phyloP scores from a whole-genome alignment of 2,113 vertebrate species.

The Nothoprocta perdicaria region DNA sequence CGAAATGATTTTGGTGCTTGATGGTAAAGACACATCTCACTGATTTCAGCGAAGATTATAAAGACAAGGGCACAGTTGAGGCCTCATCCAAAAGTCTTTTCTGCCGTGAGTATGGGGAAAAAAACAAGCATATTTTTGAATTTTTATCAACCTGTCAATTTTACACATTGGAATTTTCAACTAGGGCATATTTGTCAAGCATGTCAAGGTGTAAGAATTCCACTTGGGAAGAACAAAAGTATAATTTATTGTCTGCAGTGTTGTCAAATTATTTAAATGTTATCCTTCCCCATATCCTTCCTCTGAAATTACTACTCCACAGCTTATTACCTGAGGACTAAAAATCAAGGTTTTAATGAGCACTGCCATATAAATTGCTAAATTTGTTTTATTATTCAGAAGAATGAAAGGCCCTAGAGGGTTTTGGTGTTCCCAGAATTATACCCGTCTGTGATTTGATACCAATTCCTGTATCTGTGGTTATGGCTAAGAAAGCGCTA shows the following conservation, averaged over 20 bases:
- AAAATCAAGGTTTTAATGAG: neutral
- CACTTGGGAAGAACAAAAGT: slow-evolving; percentile 39
- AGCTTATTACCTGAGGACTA: neutral
- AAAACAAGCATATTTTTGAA: neutral
- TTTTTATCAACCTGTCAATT: slow-evolving; percentile 33
- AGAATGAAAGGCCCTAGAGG: neutral
- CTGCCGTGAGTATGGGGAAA: neutral
- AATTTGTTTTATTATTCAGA: neutral
- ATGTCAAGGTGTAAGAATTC: slow-evolving; percentile 19
- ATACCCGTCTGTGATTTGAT: neutral
- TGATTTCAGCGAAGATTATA: neutral
- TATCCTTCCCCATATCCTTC: slow-evolving; percentile 4
- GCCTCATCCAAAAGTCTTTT: neutral
- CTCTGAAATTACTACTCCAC: neutral
- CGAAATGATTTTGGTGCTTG: neutral
- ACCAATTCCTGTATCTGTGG: neutral
- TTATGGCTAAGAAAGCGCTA: neutral
- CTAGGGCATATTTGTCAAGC: slow-evolving; percentile 22
- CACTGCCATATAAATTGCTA: neutral
- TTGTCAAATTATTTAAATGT: slow-evolving; percentile 48
- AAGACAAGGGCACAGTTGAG: slow-evolving; percentile 17
- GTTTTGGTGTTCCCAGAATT: neutral
- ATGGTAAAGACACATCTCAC: neutral
- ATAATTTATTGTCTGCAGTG: slow-evolving; percentile 24
- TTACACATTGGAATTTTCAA: slow-evolving; percentile 46